These are phyloP conservation scores for Hyppa rectilinea DNA, from an alignment of 2,888 invertebrate species.

Conservation along the genomic window DNA sequence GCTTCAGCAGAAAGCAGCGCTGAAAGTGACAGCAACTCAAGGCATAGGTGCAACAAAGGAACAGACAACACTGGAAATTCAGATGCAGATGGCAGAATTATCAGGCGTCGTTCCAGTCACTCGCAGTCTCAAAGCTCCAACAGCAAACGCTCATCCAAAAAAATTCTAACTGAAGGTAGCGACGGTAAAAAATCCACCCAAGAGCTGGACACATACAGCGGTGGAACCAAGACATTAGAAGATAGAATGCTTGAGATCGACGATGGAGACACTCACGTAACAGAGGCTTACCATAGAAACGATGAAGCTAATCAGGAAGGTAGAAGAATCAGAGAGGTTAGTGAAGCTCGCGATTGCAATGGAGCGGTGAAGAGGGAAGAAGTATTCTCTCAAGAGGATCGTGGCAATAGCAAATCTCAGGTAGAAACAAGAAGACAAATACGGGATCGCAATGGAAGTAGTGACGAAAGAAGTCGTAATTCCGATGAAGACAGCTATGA, in stretches of 20 bases:
- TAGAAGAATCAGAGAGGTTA: neutral
- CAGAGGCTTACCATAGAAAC: neutral
- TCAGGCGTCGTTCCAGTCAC: neutral
- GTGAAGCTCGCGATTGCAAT: neutral
- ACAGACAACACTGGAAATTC: neutral
- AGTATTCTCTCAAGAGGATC: no score
- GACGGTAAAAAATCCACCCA: neutral
- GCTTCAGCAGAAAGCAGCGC: neutral
- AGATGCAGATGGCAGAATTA: no score
- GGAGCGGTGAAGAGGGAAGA: neutral
- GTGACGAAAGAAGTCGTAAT: fast-evolving
- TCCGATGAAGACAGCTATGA: neutral
- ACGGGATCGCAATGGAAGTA: neutral
- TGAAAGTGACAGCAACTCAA: neutral
- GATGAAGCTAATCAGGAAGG: neutral
- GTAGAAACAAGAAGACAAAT: neutral
- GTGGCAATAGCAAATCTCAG: no score
- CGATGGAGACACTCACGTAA: neutral
- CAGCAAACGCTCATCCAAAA: neutral
- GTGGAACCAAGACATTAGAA: neutral
- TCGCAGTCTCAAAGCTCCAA: neutral
- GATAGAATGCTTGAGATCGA: neutral
- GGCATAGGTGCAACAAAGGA: neutral
- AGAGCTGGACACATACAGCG: neutral
- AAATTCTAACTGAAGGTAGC: neutral